These are phyloP conservation scores for Cremastinae sp. DNA, from an alignment of 2,888 invertebrate species.

Conservation along the genomic window DNA sequence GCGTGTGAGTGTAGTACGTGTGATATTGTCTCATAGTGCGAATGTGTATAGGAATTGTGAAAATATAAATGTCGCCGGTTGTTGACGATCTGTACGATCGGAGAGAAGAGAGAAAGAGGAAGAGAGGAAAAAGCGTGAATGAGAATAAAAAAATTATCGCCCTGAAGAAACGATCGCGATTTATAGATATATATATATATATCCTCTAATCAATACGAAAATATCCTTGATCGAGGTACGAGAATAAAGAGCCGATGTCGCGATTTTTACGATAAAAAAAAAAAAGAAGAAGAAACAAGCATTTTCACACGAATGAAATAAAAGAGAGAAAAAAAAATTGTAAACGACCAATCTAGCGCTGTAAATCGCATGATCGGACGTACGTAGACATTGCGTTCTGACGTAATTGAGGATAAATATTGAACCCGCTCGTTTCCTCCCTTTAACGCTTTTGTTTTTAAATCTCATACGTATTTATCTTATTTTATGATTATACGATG, in stretches of 20 bases:
- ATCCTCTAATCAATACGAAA: slow-evolving; percentile 48
- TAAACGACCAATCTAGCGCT: slow-evolving; percentile 58
- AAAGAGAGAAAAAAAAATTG: slow-evolving; percentile 24
- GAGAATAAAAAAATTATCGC: slow-evolving; percentile 23
- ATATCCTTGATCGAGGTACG: slow-evolving; percentile 28
- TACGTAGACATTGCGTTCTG: slow-evolving; percentile 38
- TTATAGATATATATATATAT: slow-evolving; percentile 41
- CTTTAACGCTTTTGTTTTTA: slow-evolving; percentile 32
- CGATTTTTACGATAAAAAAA: slow-evolving; percentile 45
- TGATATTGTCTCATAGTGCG: slow-evolving; percentile 63
- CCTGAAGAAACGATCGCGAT: slow-evolving; percentile 40
- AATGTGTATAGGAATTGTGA: slow-evolving; percentile 63
- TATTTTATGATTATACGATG: no score
- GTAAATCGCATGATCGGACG: slow-evolving; percentile 53
- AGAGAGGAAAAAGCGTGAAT: slow-evolving; percentile 30
- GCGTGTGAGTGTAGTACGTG: slow-evolving; percentile 62
- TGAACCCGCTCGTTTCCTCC: slow-evolving; percentile 36
- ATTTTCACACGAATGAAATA: slow-evolving; percentile 40
- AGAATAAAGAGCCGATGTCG: slow-evolving; percentile 32
- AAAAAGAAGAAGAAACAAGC: slow-evolving; percentile 26
- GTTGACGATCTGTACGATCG: slow-evolving; percentile 62
- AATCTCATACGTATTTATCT: no score
- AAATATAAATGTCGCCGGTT: slow-evolving; percentile 67
- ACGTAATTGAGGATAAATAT: slow-evolving; percentile 38
- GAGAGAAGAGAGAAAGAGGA: slow-evolving; percentile 46